These are phyloP conservation scores for Lamprotornis superbus DNA, from an alignment of 2,113 vertebrate genomes.

Conservation along the genomic window DNA sequence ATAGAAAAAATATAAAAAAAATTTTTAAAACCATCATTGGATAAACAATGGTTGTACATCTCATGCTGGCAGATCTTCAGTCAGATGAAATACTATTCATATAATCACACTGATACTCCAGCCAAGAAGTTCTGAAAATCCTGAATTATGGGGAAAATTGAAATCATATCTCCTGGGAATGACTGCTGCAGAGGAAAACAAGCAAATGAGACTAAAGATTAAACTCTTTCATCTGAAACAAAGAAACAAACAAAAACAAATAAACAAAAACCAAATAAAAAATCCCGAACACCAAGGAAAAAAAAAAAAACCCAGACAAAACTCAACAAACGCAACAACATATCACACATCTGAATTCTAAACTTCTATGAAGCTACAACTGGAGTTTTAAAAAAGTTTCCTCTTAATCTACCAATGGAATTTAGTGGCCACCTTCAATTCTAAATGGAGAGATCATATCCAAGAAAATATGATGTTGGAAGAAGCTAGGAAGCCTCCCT, in stretches of 20 bases:
- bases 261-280: neutral
- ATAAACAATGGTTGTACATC: neutral
- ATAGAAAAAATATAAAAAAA: neutral
- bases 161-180: neutral
- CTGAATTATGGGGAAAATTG: neutral
- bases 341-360: neutral
- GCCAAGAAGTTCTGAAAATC: neutral
- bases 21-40: neutral
- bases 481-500: neutral
- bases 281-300: accelerated
- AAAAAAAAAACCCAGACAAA: neutral
- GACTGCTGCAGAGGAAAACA: neutral
- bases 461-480: neutral
- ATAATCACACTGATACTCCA: neutral
- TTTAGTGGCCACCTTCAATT: neutral
- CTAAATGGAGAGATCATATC: neutral
- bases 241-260: neutral
- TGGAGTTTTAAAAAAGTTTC: neutral
- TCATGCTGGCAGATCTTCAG: neutral
- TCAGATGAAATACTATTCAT: neutral
- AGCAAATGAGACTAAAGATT: neutral
- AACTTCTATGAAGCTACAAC: neutral
- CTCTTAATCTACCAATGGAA: neutral
- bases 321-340: neutral
- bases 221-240: neutral